Conservation (phyloP, 2,113 vertebrate genomes). For the Chloroceryle aenea region DNA sequence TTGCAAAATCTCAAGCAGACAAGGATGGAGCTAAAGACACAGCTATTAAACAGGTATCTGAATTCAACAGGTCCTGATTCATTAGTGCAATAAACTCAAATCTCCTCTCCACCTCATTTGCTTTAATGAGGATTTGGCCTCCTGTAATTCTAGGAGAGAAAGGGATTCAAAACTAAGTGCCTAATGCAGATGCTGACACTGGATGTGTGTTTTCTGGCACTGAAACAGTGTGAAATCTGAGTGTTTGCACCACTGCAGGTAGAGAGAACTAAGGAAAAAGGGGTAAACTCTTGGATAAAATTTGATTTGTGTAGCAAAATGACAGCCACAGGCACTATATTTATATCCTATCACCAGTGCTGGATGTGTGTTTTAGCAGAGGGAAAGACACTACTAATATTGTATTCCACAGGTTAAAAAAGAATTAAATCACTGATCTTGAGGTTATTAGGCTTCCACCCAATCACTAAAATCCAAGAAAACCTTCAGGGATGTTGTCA, state of each 20-base stretch:
- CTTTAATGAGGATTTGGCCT: not conserved
- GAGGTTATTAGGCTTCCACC: not conserved
- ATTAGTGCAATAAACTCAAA: not conserved
- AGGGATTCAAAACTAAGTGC: not conserved
- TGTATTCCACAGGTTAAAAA: not conserved
- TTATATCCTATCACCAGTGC: not conserved
- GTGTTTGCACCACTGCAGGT: not conserved
- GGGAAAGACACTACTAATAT: not conserved
- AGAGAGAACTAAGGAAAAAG: not conserved
- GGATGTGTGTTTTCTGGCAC: not conserved
- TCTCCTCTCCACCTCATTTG: not conserved
- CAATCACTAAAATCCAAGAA: not conserved
- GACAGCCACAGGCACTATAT: not conserved
- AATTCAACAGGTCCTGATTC: not conserved
- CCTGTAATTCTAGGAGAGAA: not conserved
- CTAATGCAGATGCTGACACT: not conserved
- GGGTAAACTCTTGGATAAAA: not conserved
- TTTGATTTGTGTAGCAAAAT: not conserved
- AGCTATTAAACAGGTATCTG: conserved; percentile 72
- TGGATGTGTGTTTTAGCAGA: not conserved
- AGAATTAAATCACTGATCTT: not conserved
- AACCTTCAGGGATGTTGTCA: not conserved
- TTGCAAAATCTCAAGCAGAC: conserved; percentile 66
- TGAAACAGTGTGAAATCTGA: not conserved
- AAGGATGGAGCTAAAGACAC: conserved; percentile 52